Percentiles rank a stretch among this genome's conserved stretches.
Evolutionary conservation across 2,888 invertebrate species (phyloP).

Genomic region (Itoplectis maculator): DNA sequence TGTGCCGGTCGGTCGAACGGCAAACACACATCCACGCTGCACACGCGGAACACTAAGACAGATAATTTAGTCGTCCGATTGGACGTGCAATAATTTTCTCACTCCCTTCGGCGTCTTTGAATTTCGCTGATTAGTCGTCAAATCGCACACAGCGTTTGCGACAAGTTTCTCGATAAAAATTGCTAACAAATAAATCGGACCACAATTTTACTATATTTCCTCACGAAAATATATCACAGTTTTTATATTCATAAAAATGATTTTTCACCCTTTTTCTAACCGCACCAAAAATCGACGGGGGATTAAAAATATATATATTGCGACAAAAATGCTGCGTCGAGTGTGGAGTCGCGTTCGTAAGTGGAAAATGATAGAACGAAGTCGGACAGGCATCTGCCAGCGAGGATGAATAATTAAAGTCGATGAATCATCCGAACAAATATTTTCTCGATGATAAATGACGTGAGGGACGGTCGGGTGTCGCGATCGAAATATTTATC

Average conservation of each 20-base stretch:
- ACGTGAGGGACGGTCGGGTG: not conserved
- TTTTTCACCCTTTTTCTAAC: not conserved
- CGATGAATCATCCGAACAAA: conserved; percentile 22
- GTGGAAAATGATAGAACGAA: conserved; percentile 28
- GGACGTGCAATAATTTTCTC: not conserved
- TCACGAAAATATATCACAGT: too few species aligned
- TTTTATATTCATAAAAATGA: too few species aligned
- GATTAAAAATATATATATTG: not conserved
- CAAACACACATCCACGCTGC: not conserved
- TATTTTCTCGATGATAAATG: conserved; percentile 25
- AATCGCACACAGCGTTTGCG: too few species aligned
- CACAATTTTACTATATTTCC: too few species aligned
- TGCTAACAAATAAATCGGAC: too few species aligned
- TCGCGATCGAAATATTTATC: conserved; percentile 57
- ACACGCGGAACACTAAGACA: not conserved
- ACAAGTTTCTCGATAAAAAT: too few species aligned
- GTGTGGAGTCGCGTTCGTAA: conserved; percentile 1
- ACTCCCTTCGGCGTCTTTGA: not conserved
- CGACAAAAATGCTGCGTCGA: not conserved
- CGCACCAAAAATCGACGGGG: not conserved
- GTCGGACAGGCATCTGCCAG: not conserved
- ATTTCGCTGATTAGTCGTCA: not conserved
- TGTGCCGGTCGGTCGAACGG: not conserved
- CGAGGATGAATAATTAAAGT: conserved; percentile 35
- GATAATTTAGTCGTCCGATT: not conserved